Evolutionary conservation across 2,888 invertebrate genomes (phyloP).

Genomic region (Rhagophthalmus giganteus): DNA sequence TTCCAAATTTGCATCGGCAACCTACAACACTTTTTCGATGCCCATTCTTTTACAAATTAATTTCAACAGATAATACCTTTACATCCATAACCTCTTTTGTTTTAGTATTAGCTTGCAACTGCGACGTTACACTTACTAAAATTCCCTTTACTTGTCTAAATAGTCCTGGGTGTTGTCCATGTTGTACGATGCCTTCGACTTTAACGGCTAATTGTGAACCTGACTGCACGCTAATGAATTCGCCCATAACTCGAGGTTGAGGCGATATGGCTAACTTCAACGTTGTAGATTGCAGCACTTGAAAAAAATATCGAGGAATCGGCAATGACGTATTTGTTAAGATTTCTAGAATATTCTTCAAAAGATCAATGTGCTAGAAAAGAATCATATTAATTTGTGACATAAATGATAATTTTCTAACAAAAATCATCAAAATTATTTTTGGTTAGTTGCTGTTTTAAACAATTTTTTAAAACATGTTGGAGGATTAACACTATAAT

Average conservation of each 20-base stretch:
- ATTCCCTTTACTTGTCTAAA: conserved; percentile 74
- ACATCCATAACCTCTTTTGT: conserved; percentile 48
- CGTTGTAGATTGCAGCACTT: conserved; percentile 80
- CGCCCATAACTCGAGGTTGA: conserved; percentile 76
- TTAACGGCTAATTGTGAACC: conserved; percentile 88
- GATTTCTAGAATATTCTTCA: conserved; percentile 65
- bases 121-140: conserved; percentile 70
- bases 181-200: conserved; percentile 90
- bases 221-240: conserved; percentile 80
- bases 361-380: conserved; percentile 59
- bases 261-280: conserved; percentile 82
- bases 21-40: conserved; percentile 47
- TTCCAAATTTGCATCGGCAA: conserved; percentile 50
- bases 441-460: too few relatives aligned
- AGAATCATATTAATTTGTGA: too few relatives aligned
- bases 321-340: conserved; percentile 67
- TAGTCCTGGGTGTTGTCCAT: conserved; percentile 67
- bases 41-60: too few relatives aligned
- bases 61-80: too few relatives aligned
- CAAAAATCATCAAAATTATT: too few relatives aligned
- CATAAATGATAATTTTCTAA: too few relatives aligned
- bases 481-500: too few relatives aligned
- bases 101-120: conserved; percentile 57
- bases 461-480: too few relatives aligned
- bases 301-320: conserved; percentile 79